Evolutionary conservation across 2,113 vertebrate species (phyloP).

Genomic region (Pimephales promelas): DNA sequence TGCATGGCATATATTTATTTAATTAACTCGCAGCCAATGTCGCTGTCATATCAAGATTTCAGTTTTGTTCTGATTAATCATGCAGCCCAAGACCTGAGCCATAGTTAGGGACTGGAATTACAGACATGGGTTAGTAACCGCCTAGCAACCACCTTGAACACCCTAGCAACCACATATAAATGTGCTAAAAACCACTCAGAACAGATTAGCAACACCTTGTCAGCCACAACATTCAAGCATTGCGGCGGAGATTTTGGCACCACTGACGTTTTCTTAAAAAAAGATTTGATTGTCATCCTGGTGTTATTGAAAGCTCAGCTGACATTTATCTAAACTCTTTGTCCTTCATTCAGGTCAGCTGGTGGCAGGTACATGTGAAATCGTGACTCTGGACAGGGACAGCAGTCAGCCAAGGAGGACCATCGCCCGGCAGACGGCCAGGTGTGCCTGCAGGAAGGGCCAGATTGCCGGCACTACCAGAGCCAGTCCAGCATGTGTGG

Average conservation of each 20-base stretch:
- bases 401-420: slow-evolving; percentile 96
- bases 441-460: slow-evolving; percentile 98
- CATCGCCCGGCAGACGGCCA: slow-evolving; percentile 96
- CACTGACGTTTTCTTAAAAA: neutral
- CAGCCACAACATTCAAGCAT: neutral
- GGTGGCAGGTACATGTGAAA: slow-evolving; percentile 97
- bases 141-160: neutral
- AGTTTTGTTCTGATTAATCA: neutral
- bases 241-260: neutral
- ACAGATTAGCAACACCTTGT: neutral
- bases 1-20: neutral
- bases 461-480: slow-evolving; percentile 98
- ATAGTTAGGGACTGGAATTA: neutral
- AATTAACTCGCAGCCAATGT: neutral
- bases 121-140: neutral
- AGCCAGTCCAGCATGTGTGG: slow-evolving; percentile 96
- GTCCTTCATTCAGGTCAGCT: slow-evolving; percentile 86
- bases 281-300: slow-evolving; percentile 9
- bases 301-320: neutral
- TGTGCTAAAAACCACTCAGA: neutral
- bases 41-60: neutral
- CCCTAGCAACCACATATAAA: neutral
- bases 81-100: neutral
- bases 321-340: slow-evolving; percentile 22
- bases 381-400: slow-evolving; percentile 95